Evolutionary conservation across 2,797 vertebrate species (phyloP).

Genomic region (Hozukius guyotensis): DNA sequence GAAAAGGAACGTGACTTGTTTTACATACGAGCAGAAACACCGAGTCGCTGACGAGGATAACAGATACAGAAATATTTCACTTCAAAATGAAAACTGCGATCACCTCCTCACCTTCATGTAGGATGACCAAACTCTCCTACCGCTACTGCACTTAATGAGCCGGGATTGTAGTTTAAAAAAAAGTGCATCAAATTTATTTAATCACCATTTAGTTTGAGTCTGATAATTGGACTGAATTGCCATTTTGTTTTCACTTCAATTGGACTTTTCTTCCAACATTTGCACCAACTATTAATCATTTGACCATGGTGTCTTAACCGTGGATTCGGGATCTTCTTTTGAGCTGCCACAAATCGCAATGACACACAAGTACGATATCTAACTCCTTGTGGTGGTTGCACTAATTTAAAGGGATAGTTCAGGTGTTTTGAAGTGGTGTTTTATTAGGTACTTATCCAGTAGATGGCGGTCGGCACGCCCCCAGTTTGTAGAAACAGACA

Average conservation of each 20-base stretch:
- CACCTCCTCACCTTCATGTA: neutral
- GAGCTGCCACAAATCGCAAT: neutral
- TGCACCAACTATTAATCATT: neutral
- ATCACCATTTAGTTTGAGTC: neutral
- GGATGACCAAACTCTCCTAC: neutral
- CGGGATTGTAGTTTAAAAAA: too few relatives aligned
- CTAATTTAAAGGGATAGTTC: neutral
- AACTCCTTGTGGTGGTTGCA: neutral
- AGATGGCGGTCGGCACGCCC: neutral
- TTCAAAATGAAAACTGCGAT: slow-evolving; percentile 1
- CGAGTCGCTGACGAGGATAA: slow-evolving; percentile 27
- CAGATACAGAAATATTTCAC: slow-evolving; percentile 42
- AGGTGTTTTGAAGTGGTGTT: neutral
- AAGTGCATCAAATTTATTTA: neutral
- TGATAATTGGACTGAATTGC: neutral
- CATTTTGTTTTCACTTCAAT: neutral
- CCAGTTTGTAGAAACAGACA: neutral
- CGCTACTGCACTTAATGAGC: neutral
- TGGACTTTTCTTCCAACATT: neutral
- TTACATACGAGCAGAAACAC: slow-evolving; percentile 51
- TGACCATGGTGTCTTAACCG: neutral
- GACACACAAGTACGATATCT: neutral
- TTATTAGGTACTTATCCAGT: neutral
- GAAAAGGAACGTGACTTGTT: slow-evolving; percentile 1
- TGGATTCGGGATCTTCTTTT: too few relatives aligned